Evolutionary conservation across 2,888 invertebrate species (phyloP), one percentile per base, ranked within the genome.

Genomic region (Ariolimax columbianus): DNA sequence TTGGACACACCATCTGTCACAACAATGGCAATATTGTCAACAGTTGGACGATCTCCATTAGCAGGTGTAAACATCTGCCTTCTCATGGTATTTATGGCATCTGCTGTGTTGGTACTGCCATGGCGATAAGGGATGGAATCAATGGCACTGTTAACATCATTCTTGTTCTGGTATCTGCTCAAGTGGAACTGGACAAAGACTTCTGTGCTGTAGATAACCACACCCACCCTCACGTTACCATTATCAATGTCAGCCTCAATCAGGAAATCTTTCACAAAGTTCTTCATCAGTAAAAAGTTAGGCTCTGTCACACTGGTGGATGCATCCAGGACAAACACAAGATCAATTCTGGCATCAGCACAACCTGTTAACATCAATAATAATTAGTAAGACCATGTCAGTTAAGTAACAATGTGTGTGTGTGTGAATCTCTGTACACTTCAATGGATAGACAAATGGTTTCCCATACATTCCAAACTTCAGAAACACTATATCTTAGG

Each of bases 1-100:
- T 92, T 93, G 19, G 93, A 93, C 14, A 92, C 90, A 85, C 93
- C 93, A 83, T 93, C 93, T 38, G 92, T 91, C 63, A 93, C 87
- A 43, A 93, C 89, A 63, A 93, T 90, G 33, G 90, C 90, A 70
- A 92, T 87, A 82, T 93, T 93, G 23, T 88, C 88, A 7, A 90
- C 92, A 43, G 89, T 89, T 43, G 91, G 89, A 59, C 93, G 87
- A 85, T 93, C 92, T 7, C 93, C 93, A 82, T 91, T 90, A 19
- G 73, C 87, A 75, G 47, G 81, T 33, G 88, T 89, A 86, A 91
- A 93, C 90, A 93, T 90, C 55, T 89, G 85, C 19, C 88, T 87
- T 33, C 91, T 87, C 91, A 91, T 91, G 19, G 87, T 87, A 26
- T 87, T 86, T 0, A 93, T 86, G 23, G 90, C 93, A 79, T 90